Evolutionary conservation across 2,888 invertebrate species (phyloP).

Genomic region (Drosophila multiciliata): DNA sequence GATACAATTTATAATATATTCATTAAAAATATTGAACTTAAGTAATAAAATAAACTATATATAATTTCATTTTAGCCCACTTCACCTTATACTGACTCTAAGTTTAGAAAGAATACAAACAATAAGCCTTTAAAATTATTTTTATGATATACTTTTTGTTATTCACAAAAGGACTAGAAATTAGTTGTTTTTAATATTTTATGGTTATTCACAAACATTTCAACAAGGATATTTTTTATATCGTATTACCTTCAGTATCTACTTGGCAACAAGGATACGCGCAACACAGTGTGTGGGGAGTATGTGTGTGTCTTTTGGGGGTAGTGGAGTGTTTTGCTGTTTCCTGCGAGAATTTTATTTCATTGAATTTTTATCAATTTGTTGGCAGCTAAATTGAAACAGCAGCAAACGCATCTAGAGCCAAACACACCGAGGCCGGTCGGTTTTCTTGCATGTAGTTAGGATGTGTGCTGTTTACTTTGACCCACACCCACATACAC

Average conservation of each 20-base stretch:
- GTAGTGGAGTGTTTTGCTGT: background rate
- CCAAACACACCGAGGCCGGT: background rate
- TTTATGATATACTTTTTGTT: background rate
- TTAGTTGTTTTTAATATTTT: background rate
- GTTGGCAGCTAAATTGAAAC: conserved; percentile 62
- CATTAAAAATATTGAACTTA: background rate
- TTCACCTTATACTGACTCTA: background rate
- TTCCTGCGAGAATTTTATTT: conserved; percentile 52
- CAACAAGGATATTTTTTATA: conserved; percentile 2
- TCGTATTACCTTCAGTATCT: background rate
- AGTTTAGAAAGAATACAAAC: background rate
- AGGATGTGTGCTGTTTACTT: conserved; percentile 43
- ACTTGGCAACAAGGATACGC: conserved; percentile 4
- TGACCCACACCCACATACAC: background rate
- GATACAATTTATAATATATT: background rate
- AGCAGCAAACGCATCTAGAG: conserved; percentile 27
- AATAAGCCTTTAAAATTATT: background rate
- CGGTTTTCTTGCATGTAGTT: conserved; percentile 22
- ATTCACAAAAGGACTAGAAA: too few species aligned
- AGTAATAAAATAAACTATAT: background rate
- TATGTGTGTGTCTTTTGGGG: background rate
- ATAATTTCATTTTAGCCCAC: background rate
- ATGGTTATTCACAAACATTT: background rate
- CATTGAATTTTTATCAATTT: conserved; percentile 78
- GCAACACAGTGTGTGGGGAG: background rate